Base-by-base conservation (phyloP, 1,140 invertebrate genomes). In the Theocolax elegans region DNA sequence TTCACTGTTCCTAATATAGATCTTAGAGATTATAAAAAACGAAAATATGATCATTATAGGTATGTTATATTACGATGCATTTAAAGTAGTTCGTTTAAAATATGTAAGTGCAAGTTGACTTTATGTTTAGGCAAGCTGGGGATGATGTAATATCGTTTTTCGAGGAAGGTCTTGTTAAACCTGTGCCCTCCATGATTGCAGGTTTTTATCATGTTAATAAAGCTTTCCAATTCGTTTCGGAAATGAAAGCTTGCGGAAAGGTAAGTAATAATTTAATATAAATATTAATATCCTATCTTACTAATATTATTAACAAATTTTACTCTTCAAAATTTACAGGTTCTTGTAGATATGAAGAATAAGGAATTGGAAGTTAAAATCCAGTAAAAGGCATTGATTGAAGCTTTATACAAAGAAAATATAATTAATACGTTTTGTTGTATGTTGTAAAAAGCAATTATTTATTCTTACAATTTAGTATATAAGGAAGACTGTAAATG, bases 1-100 rank as follows among this genome's bases (percentile, higher is more conserved):
- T 88, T 88, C 67, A 85, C 82, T 42, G 70, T 90, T 3, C 86
- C 86, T n/a, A 88, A 88, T 8, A 85, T 90, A n/a, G 88, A 85
- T 64, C 76, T 90, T 1, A 74, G 74, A 38, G 85, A 89, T 66
- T 90, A 86, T 63, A 83, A 85, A 68, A 80, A 84, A 74, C 82
- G 82, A 63, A 81, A 86, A 60, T 81, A 78, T 53, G 80, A 87
- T 48, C 72, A 85, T 25, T 89, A 89, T 73, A 80, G 87, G 87
- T 88, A 81, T 74, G 17, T n/a, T n/a, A n/a, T n/a, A n/a, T n/a
- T n/a, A n/a, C n/a, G n/a, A n/a, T n/a, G n/a, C n/a, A n/a, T n/a
- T n/a, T n/a, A n/a, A n/a, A n/a, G n/a, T n/a, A n/a, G n/a, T n/a
- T n/a, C n/a, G n/a, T n/a, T n/a, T n/a, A n/a, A n/a, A n/a, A n/a